Base-by-base conservation (phyloP, 1,140 invertebrate genomes). In the Ceratina calcarata region DNA sequence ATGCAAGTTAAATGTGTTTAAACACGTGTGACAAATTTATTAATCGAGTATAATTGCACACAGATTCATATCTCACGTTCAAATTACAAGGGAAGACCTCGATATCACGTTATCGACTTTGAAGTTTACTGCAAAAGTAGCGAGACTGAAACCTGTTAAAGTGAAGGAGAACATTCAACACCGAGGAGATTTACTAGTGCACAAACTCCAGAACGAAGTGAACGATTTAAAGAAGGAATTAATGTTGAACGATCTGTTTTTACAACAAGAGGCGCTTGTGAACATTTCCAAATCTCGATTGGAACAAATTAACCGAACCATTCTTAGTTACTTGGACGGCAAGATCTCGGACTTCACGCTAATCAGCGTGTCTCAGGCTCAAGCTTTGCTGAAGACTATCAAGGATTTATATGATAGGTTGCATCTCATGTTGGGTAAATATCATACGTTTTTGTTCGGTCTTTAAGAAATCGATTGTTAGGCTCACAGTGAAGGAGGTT, bases 321-420 rank as follows among this genome's bases (percentile, higher is more conserved):
- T 81, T 15, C 12, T 80, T 7, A 73, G 70, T 27, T 87, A 85
- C 67, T 62, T 87, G 13, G 66, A 81, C 10, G 85, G 68, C 18
- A 73, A 51, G 10, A 78, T 83, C 18, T 78, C 77, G 2, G 80
- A 87, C 16, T 58, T 87, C 12, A 85, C 77, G 15, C 22, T 87
- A 22, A 62, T 82, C 12, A 87, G 70, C 1, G 57, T 74, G 0
- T 72, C 85, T 0, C 86, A 87, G 24, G 75, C 75, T 13, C 74
- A 78, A 68, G 20, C 80, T 49, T 58, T 87, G 45, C 12, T 83
- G 37, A 83, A 70, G n/a, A 73, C 55, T 58, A 62, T 78, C 16
- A 87, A 87, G 68, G 71, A 87, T 45, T 58, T 87, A 15, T 83
- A 83, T 55, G 57, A 82, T 57, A 87, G 83, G 86, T 87, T n/a